Percentiles rank a stretch among this genome's conserved stretches.
phyloP scores from a whole-genome alignment of 2,797 vertebrate genomes.

The Epinephelus awoara region DNA sequence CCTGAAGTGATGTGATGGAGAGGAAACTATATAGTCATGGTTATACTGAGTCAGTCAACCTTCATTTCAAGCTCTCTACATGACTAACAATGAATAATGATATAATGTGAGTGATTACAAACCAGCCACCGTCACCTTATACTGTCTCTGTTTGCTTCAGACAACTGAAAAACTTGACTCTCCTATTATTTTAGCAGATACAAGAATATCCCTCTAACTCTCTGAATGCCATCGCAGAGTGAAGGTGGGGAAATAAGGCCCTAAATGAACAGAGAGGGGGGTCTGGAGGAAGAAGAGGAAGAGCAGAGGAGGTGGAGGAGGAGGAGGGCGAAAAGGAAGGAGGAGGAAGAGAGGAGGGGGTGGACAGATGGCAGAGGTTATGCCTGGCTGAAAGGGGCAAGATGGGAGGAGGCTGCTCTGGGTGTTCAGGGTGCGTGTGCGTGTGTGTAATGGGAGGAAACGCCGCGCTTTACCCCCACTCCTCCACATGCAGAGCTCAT shows the following conservation, averaged over 20 bases:
- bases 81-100: background rate
- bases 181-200: background rate
- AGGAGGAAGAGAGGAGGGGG: slow-evolving; percentile 41
- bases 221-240: slow-evolving; percentile 52
- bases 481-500: slow-evolving; percentile 49
- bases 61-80: background rate
- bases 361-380: slow-evolving; percentile 82
- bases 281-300: slow-evolving; percentile 20
- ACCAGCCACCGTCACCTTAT: background rate
- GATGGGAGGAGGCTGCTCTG: slow-evolving; percentile 57
- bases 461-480: slow-evolving; percentile 31
- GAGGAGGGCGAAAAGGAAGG: slow-evolving; percentile 37
- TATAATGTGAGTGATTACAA: background rate
- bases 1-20: background rate
- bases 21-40: background rate
- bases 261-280: slow-evolving; percentile 32
- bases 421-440: slow-evolving; percentile 37
- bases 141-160: background rate
- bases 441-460: slow-evolving; percentile 32
- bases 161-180: background rate
- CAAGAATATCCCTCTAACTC: slow-evolving; percentile 11
- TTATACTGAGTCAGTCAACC: background rate
- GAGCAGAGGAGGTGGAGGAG: slow-evolving; percentile 27
- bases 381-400: slow-evolving; percentile 81
- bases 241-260: slow-evolving; percentile 32